Conservation (phyloP, 2,113 vertebrate genomes). For the Cacatua alba region DNA sequence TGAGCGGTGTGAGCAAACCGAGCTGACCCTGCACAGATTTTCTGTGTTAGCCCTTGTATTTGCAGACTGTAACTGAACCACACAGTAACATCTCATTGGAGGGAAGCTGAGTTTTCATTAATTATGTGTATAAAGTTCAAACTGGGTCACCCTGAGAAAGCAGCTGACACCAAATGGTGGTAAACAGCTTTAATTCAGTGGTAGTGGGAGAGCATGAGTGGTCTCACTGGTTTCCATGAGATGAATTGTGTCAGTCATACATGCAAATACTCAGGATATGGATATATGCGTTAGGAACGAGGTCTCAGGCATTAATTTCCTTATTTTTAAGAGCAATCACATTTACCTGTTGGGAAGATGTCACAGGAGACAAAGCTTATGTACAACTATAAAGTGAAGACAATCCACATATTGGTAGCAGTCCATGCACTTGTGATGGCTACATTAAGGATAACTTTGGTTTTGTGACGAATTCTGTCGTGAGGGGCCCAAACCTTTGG, state of each 20-base stretch:
- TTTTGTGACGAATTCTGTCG: neutral
- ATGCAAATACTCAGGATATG: neutral
- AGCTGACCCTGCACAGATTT: neutral
- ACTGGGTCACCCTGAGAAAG: neutral
- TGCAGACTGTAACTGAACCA: neutral
- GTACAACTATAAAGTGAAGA: neutral
- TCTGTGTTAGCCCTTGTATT: neutral
- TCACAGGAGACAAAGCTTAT: neutral
- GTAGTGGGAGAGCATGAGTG: fast-evolving
- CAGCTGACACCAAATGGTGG: neutral
- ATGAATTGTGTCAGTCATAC: neutral
- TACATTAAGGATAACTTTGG: neutral
- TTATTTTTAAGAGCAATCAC: neutral
- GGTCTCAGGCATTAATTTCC: neutral
- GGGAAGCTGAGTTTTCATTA: neutral
- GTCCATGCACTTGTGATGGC: neutral
- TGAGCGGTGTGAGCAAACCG: neutral
- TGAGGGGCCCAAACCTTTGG: neutral
- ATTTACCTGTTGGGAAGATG: neutral
- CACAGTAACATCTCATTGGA: fast-evolving
- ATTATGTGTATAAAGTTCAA: neutral
- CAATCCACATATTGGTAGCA: neutral
- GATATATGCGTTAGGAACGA: neutral
- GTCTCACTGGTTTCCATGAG: neutral
- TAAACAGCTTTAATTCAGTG: neutral